Evolutionary conservation across 2,797 vertebrate species (phyloP), one percentile per base, ranked within the genome.

Genomic region (Phalanger gymnotis): DNA sequence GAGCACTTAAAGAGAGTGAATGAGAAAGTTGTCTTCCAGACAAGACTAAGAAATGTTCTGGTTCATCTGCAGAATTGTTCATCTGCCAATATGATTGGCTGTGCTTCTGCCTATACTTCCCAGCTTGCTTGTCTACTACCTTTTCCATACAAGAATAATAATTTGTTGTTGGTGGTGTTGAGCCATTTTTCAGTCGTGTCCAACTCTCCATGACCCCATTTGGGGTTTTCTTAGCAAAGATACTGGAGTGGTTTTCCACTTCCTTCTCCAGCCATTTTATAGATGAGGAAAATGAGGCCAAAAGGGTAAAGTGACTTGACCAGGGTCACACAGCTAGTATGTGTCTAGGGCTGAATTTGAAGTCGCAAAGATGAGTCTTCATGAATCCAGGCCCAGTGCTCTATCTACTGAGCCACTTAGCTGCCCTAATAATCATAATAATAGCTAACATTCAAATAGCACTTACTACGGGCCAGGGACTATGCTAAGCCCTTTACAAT

Each of bases 1-100:
- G 90, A 95, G 96, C 96, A 95, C 96, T 96, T 97, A 97, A 97
- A 97, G 94, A 96, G 94, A 97, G 96, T 94, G 97, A 96, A 97
- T 93, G 97, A 94, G 95, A 96, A 90, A 95, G 95, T 58, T 96
- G 93, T 93, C 93, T 98, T 94, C 91, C 57, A 97, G 96, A 97
- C 97, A 97, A 97, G 91, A 97, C 96, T 91, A 0, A 0, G 96
- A 97, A 97, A 57, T 54, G 40, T 93, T 95, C 93, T 96, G 95
- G 94, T 19, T 9, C 25, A 51, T 87, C 53, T 93, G 95, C 40
- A 92, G 92, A 97, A 97, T 89, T 90, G 22, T 81, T 97, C 93
- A 95, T 98, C 94, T 95, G 94, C 97, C 97, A 97, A 94, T 94
- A 97, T 93, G 96, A 97, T 96, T 98, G 96, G 55, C 90, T 91